phyloP scores from a whole-genome alignment of 2,797 vertebrate genomes.

The Cuculus canorus region DNA sequence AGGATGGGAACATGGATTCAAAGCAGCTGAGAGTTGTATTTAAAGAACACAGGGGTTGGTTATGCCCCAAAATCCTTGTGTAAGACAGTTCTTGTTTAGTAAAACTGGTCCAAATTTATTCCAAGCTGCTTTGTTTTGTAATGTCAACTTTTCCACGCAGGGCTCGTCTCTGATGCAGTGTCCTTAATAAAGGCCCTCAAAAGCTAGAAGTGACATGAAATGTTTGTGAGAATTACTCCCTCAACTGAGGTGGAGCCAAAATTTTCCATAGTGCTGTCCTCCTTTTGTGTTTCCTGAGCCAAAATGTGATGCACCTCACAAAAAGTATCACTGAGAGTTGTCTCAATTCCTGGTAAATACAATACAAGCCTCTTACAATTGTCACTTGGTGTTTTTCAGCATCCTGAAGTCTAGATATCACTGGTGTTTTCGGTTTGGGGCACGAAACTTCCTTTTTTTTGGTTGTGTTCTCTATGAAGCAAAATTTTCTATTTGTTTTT shows the following conservation, averaged over 20 bases:
- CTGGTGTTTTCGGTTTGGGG: not conserved
- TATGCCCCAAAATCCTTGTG: not conserved
- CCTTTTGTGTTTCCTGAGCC: not conserved
- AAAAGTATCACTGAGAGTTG: too few relatives aligned
- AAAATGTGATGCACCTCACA: not conserved
- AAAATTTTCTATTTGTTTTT: not conserved
- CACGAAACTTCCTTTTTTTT: not conserved
- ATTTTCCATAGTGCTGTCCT: not conserved
- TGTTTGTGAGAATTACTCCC: not conserved
- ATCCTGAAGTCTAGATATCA: not conserved
- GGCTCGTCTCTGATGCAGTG: not conserved
- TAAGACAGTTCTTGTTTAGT: not conserved
- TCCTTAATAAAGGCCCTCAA: not conserved
- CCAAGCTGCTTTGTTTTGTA: not conserved
- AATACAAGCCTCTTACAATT: conserved; percentile 51
- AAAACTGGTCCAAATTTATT: not conserved
- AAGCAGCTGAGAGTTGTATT: not conserved
- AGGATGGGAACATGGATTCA: not conserved
- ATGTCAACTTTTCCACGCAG: not conserved
- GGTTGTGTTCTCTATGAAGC: not conserved
- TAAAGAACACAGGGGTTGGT: not conserved
- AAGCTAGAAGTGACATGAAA: not conserved
- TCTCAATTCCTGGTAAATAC: not conserved
- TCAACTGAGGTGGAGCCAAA: not conserved
- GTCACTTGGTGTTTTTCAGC: not conserved